Evolutionary conservation across 2,797 vertebrate genomes (phyloP).

Genomic region (Emys orbicularis): DNA sequence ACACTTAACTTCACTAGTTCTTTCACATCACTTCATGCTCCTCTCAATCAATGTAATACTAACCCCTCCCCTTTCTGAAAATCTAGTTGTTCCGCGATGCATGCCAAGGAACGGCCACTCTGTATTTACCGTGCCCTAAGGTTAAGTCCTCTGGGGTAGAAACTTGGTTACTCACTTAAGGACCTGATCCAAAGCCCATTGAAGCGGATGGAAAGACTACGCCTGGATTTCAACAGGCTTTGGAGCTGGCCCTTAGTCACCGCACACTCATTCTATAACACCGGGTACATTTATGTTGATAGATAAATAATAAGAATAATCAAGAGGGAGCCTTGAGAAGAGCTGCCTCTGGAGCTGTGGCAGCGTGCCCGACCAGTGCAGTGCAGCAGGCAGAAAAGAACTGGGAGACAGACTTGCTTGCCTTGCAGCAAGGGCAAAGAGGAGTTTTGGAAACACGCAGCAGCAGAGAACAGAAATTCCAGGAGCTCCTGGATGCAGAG

Average conservation of each 20-base stretch:
- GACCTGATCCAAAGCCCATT: fast-evolving
- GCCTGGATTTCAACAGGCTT: not conserved
- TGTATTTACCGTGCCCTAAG: not conserved
- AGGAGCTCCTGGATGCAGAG: not conserved
- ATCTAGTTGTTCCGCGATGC: not conserved
- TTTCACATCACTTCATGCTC: not conserved
- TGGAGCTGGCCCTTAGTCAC: not conserved
- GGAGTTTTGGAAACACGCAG: not conserved
- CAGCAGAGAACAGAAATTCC: not conserved
- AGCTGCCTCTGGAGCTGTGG: not conserved
- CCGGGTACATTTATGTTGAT: fast-evolving
- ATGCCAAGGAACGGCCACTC: not conserved
- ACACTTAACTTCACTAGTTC: not conserved
- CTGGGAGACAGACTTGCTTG: not conserved
- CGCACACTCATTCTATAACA: not conserved
- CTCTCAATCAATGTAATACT: not conserved
- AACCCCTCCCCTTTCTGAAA: not conserved
- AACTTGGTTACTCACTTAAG: not conserved
- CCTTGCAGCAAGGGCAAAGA: not conserved
- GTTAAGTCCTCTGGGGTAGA: not conserved
- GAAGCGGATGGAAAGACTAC: not conserved
- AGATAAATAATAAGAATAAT: not conserved
- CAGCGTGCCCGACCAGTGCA: not conserved
- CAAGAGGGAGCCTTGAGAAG: not conserved
- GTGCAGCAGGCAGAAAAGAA: not conserved